Evolutionary conservation across 2,797 vertebrate species (phyloP).

Genomic region (Spea hammondii): DNA sequence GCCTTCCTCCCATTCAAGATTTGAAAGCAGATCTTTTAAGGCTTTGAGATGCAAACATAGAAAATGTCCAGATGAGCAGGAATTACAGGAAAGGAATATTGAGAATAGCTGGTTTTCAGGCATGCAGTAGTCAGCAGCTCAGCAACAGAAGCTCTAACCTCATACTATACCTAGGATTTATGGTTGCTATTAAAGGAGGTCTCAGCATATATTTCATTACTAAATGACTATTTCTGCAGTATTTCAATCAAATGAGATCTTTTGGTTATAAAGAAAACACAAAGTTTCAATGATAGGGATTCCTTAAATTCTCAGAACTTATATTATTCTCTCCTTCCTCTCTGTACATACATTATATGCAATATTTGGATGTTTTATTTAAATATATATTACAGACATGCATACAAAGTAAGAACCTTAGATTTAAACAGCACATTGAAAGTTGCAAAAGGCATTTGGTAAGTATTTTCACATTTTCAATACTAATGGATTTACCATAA

Average conservation of each 20-base stretch:
- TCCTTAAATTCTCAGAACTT: neutral
- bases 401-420: too few species aligned
- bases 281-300: slow-evolving; percentile 18
- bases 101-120: slow-evolving; percentile 16
- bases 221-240: neutral
- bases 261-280: slow-evolving; percentile 20
- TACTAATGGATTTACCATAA: slow-evolving; percentile 25
- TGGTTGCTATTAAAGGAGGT: slow-evolving; percentile 27
- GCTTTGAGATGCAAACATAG: neutral
- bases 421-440: too few species aligned
- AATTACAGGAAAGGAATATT: slow-evolving; percentile 20
- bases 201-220: neutral
- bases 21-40: slow-evolving; percentile 19
- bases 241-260: slow-evolving; percentile 45
- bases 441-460: neutral
- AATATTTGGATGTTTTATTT: too few species aligned
- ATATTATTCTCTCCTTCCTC: too few species aligned
- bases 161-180: slow-evolving; percentile 36
- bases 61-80: slow-evolving; percentile 18
- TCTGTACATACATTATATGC: too few species aligned
- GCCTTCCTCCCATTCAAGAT: slow-evolving; percentile 22
- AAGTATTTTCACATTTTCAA: slow-evolving; percentile 28
- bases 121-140: slow-evolving; percentile 23
- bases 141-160: slow-evolving; percentile 41
- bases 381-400: too few species aligned